A percentile compares a stretch with the other conserved stretches of the same genome.
Conservation (phyloP, 2,113 vertebrate genomes). For the Bufo bufo region DNA sequence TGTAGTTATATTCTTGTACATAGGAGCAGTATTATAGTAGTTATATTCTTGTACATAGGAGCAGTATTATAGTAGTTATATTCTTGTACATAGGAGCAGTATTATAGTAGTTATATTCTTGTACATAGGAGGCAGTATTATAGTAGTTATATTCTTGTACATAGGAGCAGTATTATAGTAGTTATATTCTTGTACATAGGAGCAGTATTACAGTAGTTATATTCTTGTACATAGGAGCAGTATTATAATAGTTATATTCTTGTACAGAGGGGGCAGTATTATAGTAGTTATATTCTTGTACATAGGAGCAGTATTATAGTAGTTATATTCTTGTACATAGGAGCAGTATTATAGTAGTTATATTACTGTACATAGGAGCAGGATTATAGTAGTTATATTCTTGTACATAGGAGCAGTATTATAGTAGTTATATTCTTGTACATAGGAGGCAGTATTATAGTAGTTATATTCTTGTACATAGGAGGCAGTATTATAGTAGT, state of each 20-base stretch:
- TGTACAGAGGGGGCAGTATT: neutral
- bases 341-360: too few species aligned
- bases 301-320: too few species aligned
- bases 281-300: too few species aligned
- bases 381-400: neutral
- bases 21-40: constrained; percentile 10
- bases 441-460: constrained; percentile 5
- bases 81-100: constrained; percentile 4
- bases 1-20: neutral
- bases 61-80: constrained; percentile 11
- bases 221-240: constrained; percentile 5
- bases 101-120: constrained; percentile 20
- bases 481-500: too few species aligned
- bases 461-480: neutral
- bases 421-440: constrained; percentile 8
- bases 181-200: constrained; percentile 11
- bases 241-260: neutral
- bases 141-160: constrained; percentile 4
- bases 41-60: constrained; percentile 6
- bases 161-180: constrained; percentile 7
- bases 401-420: neutral
- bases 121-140: constrained; percentile 1
- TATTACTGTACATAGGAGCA: too few species aligned
- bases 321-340: too few species aligned
- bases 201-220: constrained; percentile 2